These are phyloP conservation scores for Drosophila albomicans DNA, from an alignment of 1,140 invertebrate genomes.

Conservation along the genomic window DNA sequence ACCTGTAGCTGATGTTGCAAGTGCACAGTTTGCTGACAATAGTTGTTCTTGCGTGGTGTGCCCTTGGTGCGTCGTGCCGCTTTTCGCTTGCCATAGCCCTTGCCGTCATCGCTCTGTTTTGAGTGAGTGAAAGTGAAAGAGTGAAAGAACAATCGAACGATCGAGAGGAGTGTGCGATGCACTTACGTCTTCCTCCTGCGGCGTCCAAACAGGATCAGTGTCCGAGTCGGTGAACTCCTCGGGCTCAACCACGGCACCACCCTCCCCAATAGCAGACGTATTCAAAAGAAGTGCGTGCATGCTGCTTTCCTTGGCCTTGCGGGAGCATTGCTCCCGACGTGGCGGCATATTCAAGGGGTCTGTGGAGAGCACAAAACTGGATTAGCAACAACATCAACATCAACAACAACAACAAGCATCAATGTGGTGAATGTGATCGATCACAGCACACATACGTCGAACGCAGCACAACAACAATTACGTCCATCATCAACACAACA, in stretches of 20 bases:
- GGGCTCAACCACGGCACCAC: conserved; percentile 83
- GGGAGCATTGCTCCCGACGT: conserved; percentile 87
- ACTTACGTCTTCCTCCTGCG: conserved; percentile 86
- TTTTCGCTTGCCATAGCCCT: conserved; percentile 75
- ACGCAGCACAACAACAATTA: conserved; percentile 55
- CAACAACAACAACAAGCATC: conserved; percentile 37
- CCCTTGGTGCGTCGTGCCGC: conserved; percentile 73
- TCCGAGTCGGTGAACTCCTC: conserved; percentile 88
- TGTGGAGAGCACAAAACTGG: conserved; percentile 78
- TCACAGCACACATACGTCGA: conserved; percentile 33
- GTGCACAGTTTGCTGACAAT: conserved; percentile 50
- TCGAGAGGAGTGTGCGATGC: conserved; percentile 12
- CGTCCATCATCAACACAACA: conserved; percentile 29
- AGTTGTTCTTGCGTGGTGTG: conserved; percentile 77
- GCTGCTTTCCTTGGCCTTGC: conserved; percentile 88
- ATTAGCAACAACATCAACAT: conserved; percentile 51
- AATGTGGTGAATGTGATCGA: conserved; percentile 11
- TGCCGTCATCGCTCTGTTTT: conserved; percentile 73
- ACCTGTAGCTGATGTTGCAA: conserved; percentile 50
- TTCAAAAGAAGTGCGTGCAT: conserved; percentile 79
- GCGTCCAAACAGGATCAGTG: conserved; percentile 91
- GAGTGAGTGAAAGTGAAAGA: conserved; percentile 25
- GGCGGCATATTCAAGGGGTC: conserved; percentile 86
- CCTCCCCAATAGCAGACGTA: conserved; percentile 57
- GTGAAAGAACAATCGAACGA: background rate